phyloP scores from a whole-genome alignment of 53 echinoderm and acorn worm genomes.

The Mesocentrotus franciscanus region DNA sequence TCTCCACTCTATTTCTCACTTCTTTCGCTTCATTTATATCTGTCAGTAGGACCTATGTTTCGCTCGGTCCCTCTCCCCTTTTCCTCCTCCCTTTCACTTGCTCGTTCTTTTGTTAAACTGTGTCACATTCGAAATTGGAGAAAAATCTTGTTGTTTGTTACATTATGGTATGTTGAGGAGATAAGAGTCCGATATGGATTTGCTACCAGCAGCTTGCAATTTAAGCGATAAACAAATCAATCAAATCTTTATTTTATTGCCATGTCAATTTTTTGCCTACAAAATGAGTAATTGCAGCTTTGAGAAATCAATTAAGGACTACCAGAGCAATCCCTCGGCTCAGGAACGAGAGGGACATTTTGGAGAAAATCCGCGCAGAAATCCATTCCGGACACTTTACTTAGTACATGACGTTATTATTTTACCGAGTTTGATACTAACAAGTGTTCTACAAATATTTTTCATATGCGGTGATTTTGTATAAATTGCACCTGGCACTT shows the following conservation, averaged over 20 bases:
- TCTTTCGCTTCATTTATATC: neutral
- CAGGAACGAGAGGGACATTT: neutral
- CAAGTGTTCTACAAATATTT: neutral
- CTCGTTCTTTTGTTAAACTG: too few relatives aligned
- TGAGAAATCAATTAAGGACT: conserved; percentile 18
- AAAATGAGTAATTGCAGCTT: conserved; percentile 17
- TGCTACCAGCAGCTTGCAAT: neutral
- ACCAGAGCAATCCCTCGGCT: neutral
- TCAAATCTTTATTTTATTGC: neutral
- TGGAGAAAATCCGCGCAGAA: neutral
- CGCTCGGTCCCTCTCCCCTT: neutral
- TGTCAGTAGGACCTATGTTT: too few relatives aligned
- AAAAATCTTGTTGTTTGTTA: too few relatives aligned
- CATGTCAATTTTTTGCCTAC: neutral
- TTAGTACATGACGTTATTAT: neutral
- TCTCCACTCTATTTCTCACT: neutral
- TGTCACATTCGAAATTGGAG: too few relatives aligned
- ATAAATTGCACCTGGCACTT: neutral
- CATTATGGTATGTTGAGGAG: too few relatives aligned
- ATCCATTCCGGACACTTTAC: neutral
- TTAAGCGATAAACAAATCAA: conserved; percentile 6
- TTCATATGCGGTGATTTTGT: neutral
- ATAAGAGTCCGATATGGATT: neutral
- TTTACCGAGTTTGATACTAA: neutral
- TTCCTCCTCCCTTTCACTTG: neutral